phyloP scores from a whole-genome alignment of 2,888 invertebrate species.

The Tubulanus polymorphus region DNA sequence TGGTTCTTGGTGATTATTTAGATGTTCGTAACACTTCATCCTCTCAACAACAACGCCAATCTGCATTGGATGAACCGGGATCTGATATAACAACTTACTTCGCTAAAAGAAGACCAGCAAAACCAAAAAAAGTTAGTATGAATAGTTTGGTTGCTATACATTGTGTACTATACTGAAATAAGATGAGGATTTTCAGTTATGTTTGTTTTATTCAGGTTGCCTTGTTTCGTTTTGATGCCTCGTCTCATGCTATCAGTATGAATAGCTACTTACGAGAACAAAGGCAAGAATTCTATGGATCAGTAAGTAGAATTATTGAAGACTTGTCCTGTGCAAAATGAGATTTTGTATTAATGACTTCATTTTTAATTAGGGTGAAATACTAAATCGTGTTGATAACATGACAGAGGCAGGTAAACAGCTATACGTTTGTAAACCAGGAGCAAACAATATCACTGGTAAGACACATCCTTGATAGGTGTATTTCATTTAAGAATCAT shows the following conservation, averaged over 20 bases:
- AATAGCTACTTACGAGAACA: conserved; percentile 59
- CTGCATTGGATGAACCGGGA: conserved; percentile 53
- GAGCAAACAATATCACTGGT: conserved; percentile 57
- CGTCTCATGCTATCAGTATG: conserved; percentile 60
- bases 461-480: conserved; percentile 50
- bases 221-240: conserved; percentile 70
- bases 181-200: background rate
- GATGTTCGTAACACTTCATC: conserved; percentile 76
- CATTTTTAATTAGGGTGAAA: conserved; percentile 24
- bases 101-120: conserved; percentile 52
- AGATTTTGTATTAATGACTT: too few relatives aligned
- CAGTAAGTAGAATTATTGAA: conserved; percentile 55
- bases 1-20: conserved; percentile 78
- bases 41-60: conserved; percentile 58
- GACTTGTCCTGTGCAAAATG: too few relatives aligned
- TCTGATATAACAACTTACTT: conserved; percentile 55
- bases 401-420: conserved; percentile 54
- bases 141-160: background rate
- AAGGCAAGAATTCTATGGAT: conserved; percentile 56
- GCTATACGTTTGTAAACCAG: conserved; percentile 66
- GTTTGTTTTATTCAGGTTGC: conserved; percentile 37
- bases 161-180: conserved; percentile 20
- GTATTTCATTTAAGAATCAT: background rate
- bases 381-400: conserved; percentile 19
- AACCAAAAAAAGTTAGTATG: conserved; percentile 46